These are phyloP conservation scores for Herpetotheres cachinnans DNA, from an alignment of 2,113 vertebrate genomes.

Conservation along the genomic window DNA sequence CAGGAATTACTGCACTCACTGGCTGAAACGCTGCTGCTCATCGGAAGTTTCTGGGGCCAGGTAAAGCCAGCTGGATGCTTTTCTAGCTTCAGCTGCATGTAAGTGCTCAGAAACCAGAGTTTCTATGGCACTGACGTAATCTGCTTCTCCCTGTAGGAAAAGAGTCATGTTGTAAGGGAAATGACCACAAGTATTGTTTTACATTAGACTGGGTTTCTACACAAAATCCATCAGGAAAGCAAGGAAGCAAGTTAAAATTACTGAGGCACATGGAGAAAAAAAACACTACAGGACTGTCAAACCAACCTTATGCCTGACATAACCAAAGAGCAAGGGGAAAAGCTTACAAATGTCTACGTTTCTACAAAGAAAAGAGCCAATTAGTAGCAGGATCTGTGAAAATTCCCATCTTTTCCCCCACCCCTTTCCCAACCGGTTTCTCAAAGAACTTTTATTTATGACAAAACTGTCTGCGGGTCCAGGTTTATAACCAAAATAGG, in stretches of 20 bases:
- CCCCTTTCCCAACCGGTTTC: background rate
- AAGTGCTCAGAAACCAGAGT: background rate
- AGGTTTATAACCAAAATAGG: background rate
- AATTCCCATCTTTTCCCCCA: background rate
- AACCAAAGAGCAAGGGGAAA: background rate
- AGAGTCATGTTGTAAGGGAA: background rate
- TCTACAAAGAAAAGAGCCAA: background rate
- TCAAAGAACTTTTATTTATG: background rate
- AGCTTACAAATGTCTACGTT: background rate
- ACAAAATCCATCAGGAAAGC: background rate
- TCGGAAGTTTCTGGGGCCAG: slow-evolving; percentile 52
- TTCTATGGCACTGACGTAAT: background rate
- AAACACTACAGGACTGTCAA: background rate
- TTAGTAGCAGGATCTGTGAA: background rate
- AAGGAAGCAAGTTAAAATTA: background rate
- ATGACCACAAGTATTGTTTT: background rate
- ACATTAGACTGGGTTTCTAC: background rate
- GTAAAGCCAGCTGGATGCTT: slow-evolving; percentile 44
- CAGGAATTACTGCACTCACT: slow-evolving; percentile 78
- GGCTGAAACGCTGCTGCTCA: slow-evolving; percentile 64
- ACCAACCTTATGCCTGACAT: background rate
- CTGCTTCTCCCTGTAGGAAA: background rate
- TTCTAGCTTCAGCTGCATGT: background rate
- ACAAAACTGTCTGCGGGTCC: background rate
- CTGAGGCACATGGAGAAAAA: background rate